Percentiles rank a stretch among this genome's conserved stretches.
Conservation (phyloP, 2,888 invertebrate species). For the Drosophila gaucha region DNA sequence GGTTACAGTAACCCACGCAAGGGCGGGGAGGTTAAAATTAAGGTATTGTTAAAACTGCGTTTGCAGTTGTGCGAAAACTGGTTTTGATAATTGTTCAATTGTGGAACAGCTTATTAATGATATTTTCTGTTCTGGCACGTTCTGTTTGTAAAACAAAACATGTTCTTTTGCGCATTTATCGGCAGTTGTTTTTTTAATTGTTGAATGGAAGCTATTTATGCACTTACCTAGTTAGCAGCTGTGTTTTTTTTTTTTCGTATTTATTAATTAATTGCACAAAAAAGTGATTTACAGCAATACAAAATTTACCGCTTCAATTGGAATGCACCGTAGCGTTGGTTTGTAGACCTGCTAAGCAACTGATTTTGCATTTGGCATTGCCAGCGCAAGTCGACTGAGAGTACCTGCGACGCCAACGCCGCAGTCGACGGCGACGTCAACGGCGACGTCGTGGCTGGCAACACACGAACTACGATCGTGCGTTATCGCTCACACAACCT, state of each 20-base stretch:
- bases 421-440: constrained; percentile 15
- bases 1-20: constrained; percentile 62
- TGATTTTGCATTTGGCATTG: constrained; percentile 54
- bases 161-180: constrained; percentile 27
- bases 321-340: constrained; percentile 53
- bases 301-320: constrained; percentile 24
- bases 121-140: constrained; percentile 28
- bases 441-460: constrained; percentile 20
- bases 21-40: constrained; percentile 36
- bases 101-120: constrained; percentile 8
- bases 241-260: constrained; percentile 40
- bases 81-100: constrained; percentile 37
- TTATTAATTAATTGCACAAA: constrained; percentile 42
- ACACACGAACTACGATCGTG: constrained; percentile 55
- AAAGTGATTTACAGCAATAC: constrained; percentile 9
- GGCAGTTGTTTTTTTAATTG: constrained; percentile 1
- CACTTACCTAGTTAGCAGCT: constrained; percentile 67
- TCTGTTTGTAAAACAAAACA: neutral
- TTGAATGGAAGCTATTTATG: neutral
- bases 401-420: constrained; percentile 25
- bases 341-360: constrained; percentile 65
- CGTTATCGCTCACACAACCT: constrained; percentile 8
- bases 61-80: constrained; percentile 31
- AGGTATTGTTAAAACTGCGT: constrained; percentile 8
- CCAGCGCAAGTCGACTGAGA: constrained; percentile 58